Conservation (phyloP, 1,140 invertebrate genomes). For the Megathymus violae region DNA sequence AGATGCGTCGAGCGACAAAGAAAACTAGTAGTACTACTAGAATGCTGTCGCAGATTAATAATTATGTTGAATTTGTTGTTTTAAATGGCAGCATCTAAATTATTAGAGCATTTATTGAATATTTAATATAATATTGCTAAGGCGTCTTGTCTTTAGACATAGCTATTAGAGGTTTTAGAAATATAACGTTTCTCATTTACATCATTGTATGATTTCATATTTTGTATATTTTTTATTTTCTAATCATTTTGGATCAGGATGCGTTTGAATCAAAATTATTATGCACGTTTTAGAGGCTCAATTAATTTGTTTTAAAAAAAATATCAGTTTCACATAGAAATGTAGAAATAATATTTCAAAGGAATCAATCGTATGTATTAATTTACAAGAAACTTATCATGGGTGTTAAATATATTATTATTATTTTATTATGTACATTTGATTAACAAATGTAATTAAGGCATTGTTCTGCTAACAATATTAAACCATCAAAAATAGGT, state of each 20-base stretch:
- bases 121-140: constrained; percentile 26
- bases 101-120: constrained; percentile 46
- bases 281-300: constrained; percentile 43
- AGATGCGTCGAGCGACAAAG: constrained; percentile 74
- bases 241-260: constrained; percentile 8
- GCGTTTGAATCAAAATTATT: constrained; percentile 26
- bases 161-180: constrained; percentile 27
- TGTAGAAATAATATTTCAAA: constrained; percentile 36
- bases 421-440: neutral
- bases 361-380: constrained; percentile 31
- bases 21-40: constrained; percentile 71
- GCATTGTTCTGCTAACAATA: neutral
- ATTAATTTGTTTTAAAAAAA: constrained; percentile 1
- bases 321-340: too few species aligned
- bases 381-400: constrained; percentile 8
- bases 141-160: neutral
- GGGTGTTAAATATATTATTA: too few species aligned
- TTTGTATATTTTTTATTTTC: neutral
- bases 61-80: constrained; percentile 26
- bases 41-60: constrained; percentile 28
- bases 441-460: neutral
- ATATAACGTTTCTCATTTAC: neutral
- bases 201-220: constrained; percentile 2
- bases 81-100: constrained; percentile 43
- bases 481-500: too few species aligned